phyloP scores from a whole-genome alignment of 2,888 invertebrate genomes.

The Leuctra nigra region DNA sequence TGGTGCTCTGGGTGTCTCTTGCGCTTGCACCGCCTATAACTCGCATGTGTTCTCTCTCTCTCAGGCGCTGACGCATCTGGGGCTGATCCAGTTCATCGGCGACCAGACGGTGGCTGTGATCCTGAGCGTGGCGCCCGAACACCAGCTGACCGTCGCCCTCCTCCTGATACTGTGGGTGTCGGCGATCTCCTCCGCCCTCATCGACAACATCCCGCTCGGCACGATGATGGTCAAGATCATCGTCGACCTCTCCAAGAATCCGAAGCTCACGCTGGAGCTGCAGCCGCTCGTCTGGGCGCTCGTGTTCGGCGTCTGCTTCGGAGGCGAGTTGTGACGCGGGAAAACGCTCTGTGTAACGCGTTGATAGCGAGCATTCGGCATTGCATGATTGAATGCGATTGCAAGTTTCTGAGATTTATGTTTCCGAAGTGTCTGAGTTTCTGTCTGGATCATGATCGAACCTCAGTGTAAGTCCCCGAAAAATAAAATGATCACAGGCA shows the following conservation, averaged over 20 bases:
- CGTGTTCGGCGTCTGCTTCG: conserved; percentile 83
- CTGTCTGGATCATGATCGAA: too few relatives aligned
- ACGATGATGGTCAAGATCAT: conserved; percentile 88
- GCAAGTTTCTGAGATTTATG: too few relatives aligned
- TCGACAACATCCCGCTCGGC: conserved; percentile 87
- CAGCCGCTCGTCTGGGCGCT: conserved; percentile 81
- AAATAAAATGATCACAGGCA: too few relatives aligned
- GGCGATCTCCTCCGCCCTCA: conserved; percentile 79
- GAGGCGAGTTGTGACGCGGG: too few relatives aligned
- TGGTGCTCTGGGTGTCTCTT: conserved; percentile 81
- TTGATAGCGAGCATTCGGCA: too few relatives aligned
- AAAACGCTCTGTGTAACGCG: too few relatives aligned
- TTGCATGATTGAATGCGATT: too few relatives aligned
- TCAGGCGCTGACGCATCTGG: conserved; percentile 69
- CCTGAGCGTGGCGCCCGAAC: conserved; percentile 58
- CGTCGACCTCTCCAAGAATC: conserved; percentile 61
- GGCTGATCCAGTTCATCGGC: conserved; percentile 77
- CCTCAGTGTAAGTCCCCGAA: too few relatives aligned
- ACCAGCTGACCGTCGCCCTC: conserved; percentile 64
- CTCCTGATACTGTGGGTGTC: conserved; percentile 80
- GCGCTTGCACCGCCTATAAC: too few relatives aligned
- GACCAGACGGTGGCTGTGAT: conserved; percentile 62
- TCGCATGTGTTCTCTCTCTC: too few relatives aligned
- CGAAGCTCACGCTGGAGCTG: conserved; percentile 62
- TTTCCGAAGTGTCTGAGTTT: too few relatives aligned